Evolutionary conservation across 2,797 vertebrate genomes (phyloP).

Genomic region (Emys orbicularis): DNA sequence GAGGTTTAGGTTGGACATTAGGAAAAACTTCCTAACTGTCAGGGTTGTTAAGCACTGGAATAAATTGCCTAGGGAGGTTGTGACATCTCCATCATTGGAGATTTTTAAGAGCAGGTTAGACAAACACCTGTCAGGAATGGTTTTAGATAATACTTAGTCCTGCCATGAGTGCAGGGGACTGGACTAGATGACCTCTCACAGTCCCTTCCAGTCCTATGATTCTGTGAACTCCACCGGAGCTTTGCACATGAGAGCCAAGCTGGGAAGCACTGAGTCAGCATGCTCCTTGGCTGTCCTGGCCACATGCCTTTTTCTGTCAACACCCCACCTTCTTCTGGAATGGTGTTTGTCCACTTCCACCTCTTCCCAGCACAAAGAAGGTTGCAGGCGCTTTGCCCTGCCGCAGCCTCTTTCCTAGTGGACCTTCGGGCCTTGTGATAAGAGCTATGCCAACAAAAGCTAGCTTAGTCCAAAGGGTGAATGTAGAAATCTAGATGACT

Average conservation of each 20-base stretch:
- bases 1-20: too few relatives aligned
- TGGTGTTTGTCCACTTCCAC: neutral
- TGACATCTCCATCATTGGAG: too few relatives aligned
- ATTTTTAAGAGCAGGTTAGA: too few relatives aligned
- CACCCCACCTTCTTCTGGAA: neutral
- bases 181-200: too few relatives aligned
- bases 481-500: neutral
- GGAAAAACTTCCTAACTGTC: too few relatives aligned
- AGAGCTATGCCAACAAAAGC: neutral
- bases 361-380: neutral
- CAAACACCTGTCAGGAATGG: too few relatives aligned
- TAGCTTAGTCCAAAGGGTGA: neutral
- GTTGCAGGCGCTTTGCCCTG: neutral
- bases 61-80: too few relatives aligned
- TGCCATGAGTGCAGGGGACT: too few relatives aligned
- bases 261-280: neutral
- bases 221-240: neutral
- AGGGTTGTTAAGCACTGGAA: too few relatives aligned
- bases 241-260: neutral
- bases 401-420: neutral
- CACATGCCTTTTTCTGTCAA: neutral
- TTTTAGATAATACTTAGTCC: too few relatives aligned
- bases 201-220: too few relatives aligned
- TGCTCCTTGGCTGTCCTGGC: neutral
- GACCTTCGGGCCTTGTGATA: neutral